A percentile compares a stretch with the other conserved stretches of the same genome.
These are phyloP conservation scores for Megalops atlanticus DNA, from an alignment of 2,113 vertebrate species.

Conservation along the genomic window DNA sequence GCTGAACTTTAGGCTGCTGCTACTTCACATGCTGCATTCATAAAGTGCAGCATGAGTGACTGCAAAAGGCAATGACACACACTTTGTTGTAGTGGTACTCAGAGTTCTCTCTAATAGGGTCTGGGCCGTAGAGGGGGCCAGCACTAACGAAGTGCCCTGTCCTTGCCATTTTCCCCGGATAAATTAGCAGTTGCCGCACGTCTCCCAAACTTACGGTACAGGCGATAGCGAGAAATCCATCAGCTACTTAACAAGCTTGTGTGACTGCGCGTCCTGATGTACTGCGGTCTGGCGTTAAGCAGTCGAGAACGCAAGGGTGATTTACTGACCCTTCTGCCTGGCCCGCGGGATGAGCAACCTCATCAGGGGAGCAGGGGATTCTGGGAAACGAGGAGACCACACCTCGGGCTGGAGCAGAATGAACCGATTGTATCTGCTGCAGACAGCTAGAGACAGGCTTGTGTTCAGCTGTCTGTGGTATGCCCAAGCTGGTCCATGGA, in stretches of 20 bases:
- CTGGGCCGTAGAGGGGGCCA: background rate
- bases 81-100: background rate
- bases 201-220: background rate
- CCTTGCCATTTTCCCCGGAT: background rate
- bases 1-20: background rate
- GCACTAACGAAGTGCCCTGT: background rate
- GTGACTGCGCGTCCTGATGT: slow-evolving; percentile 38
- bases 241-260: slow-evolving; percentile 50
- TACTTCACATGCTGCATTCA: background rate
- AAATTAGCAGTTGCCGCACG: background rate
- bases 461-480: background rate
- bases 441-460: background rate
- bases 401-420: slow-evolving; percentile 29
- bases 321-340: slow-evolving; percentile 31
- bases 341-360: slow-evolving; percentile 10
- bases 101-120: slow-evolving; percentile 11
- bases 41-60: background rate
- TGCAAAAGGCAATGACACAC: background rate
- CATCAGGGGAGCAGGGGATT: slow-evolving; percentile 22
- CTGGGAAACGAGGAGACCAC: background rate
- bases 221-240: slow-evolving; percentile 39
- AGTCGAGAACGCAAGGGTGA: slow-evolving; percentile 11
- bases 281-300: slow-evolving; percentile 16
- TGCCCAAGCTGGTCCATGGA: background rate
- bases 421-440: slow-evolving; percentile 10